phyloP scores from a whole-genome alignment of 2,113 vertebrate genomes.

The Lota lota region DNA sequence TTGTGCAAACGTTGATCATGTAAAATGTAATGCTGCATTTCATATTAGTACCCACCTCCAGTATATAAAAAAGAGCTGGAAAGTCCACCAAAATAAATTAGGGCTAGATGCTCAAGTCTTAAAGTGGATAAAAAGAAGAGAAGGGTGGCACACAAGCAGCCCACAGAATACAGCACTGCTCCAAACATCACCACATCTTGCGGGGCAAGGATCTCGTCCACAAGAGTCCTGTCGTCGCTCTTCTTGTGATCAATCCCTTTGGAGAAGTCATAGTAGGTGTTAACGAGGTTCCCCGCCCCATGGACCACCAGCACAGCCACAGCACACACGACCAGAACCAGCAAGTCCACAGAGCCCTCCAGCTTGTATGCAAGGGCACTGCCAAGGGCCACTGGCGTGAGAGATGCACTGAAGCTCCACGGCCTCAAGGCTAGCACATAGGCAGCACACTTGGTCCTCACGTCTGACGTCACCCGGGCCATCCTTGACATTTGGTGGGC shows the following conservation, averaged over 20 bases:
- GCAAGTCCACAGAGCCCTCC: conserved; percentile 82
- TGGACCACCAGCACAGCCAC: conserved; percentile 90
- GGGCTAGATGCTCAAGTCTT: conserved; percentile 89
- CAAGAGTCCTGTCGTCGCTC: conserved; percentile 94
- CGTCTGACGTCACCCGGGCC: conserved; percentile 53
- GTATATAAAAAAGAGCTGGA: conserved; percentile 98
- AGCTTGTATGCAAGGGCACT: conserved; percentile 89
- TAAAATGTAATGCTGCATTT: too few relatives aligned
- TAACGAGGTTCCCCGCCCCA: conserved; percentile 93
- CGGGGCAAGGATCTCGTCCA: conserved; percentile 92
- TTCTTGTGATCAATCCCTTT: conserved; percentile 99
- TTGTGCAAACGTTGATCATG: too few relatives aligned
- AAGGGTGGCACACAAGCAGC: conserved; percentile 87
- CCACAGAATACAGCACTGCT: conserved; percentile 88
- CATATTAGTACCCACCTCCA: conserved; percentile 79
- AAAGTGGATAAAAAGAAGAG: conserved; percentile 85
- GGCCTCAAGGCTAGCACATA: conserved; percentile 91
- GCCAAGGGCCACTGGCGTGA: conserved; percentile 91
- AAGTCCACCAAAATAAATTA: conserved; percentile 95
- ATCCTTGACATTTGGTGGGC: conserved; percentile 48
- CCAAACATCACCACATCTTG: conserved; percentile 95
- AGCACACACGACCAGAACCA: conserved; percentile 86
- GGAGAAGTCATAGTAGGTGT: conserved; percentile 99
- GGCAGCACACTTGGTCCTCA: conserved; percentile 86
- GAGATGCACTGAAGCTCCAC: conserved; percentile 96